Conservation (phyloP, 1,140 invertebrate species). For the Pseudomyrmex sp. region DNA sequence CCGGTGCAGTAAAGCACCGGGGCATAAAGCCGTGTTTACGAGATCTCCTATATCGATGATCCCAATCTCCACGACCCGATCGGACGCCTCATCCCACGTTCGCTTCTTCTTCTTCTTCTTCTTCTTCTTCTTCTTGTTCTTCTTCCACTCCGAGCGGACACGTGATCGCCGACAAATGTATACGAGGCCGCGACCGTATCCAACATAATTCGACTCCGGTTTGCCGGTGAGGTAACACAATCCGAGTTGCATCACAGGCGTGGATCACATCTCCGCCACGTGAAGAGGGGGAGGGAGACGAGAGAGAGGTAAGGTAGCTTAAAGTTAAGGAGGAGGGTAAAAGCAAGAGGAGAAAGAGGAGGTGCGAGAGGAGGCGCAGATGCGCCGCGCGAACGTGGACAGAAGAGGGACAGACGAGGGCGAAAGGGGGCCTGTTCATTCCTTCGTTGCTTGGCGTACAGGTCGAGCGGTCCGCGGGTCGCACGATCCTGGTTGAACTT, state of each 20-base stretch:
- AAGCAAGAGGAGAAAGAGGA: slow-evolving; percentile 47
- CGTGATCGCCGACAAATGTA: slow-evolving; percentile 68
- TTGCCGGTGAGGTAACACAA: slow-evolving; percentile 76
- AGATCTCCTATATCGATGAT: slow-evolving; percentile 64
- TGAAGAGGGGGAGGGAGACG: slow-evolving; percentile 69
- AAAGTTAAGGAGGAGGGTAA: slow-evolving; percentile 28
- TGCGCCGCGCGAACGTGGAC: slow-evolving; percentile 53
- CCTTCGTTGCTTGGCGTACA: slow-evolving; percentile 71
- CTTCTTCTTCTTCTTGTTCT: neutral
- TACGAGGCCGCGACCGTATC: slow-evolving; percentile 66
- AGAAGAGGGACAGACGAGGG: slow-evolving; percentile 61
- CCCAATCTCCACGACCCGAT: slow-evolving; percentile 60
- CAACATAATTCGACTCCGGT: slow-evolving; percentile 77
- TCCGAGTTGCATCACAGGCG: slow-evolving; percentile 81
- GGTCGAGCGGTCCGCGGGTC: slow-evolving; percentile 84
- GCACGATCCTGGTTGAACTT: slow-evolving; percentile 85
- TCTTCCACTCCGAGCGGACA: slow-evolving; percentile 31
- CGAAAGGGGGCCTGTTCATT: slow-evolving; percentile 64
- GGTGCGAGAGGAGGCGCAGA: slow-evolving; percentile 30
- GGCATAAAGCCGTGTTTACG: slow-evolving; percentile 60
- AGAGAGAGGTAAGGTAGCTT: too few relatives aligned
- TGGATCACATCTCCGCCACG: slow-evolving; percentile 81
- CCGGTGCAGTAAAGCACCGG: slow-evolving; percentile 45
- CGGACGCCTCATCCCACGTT: slow-evolving; percentile 49
- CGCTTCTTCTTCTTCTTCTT: slow-evolving; percentile 46